These are phyloP conservation scores for Papilio demoleus DNA, from an alignment of 2,888 invertebrate species.

Conservation along the genomic window DNA sequence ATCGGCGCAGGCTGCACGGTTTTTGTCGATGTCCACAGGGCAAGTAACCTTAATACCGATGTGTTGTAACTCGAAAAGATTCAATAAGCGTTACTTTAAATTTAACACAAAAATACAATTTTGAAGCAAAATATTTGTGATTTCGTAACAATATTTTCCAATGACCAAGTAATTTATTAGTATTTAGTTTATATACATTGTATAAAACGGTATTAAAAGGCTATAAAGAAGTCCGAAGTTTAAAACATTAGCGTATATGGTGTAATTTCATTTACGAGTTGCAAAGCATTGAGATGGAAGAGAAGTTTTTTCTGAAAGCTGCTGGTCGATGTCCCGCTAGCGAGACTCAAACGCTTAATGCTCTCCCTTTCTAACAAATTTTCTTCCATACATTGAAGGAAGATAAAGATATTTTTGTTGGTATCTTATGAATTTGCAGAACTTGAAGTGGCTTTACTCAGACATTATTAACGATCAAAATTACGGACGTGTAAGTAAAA, in stretches of 20 bases:
- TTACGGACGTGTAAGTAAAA: constrained; percentile 69
- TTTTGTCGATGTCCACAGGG: constrained; percentile 83
- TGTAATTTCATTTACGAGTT: constrained; percentile 57
- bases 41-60: constrained; percentile 70
- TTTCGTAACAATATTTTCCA: background rate
- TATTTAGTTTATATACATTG: no score
- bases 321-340: constrained; percentile 83
- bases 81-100: constrained; percentile 1
- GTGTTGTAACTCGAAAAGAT: constrained; percentile 60
- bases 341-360: constrained; percentile 68
- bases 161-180: no score
- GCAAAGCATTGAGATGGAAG: constrained; percentile 56
- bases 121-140: background rate
- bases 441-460: constrained; percentile 74
- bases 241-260: background rate
- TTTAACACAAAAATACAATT: background rate
- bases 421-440: constrained; percentile 68
- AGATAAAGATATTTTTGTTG: constrained; percentile 56
- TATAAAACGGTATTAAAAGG: background rate
- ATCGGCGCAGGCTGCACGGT: constrained; percentile 71
- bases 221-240: no score
- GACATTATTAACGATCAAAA: constrained; percentile 71
- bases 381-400: constrained; percentile 57
- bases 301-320: constrained; percentile 81
- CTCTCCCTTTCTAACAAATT: constrained; percentile 59